Base-by-base conservation (phyloP, 2,113 vertebrate genomes). In the Myiozetetes cayanensis region DNA sequence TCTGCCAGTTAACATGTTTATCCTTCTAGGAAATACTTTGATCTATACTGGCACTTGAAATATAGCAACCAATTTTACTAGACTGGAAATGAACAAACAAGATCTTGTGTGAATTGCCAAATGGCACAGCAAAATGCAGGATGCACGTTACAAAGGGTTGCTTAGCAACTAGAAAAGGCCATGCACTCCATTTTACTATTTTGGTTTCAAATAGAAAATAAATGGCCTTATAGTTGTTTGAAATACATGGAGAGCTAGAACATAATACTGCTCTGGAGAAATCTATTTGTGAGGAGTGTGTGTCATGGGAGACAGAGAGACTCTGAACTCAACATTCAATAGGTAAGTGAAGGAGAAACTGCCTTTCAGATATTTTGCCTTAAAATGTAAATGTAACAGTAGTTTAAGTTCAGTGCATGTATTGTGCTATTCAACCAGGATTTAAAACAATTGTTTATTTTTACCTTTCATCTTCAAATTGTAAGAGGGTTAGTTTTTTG, bases 21-120 rank as follows among this genome's bases (percentile, higher is more conserved):
- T 96, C 93, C 95, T 97, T 96, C 96, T 96, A 97, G 96, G 94
- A 97, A 97, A 96, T 92, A 96, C 96, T 97, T 97, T 97, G 96
- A 96, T 96, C 93, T 96, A 79, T 68, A 92, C 89, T 96, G 96
- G 96, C 96, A 96, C 96, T 96, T 93, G 92, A 96, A 96, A 97
- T 96, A 95, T 72, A 95, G 96, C 90, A 96, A 95, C 96, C 94
- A 73, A 49, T 73, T 92, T 94, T 96, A 94, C 92, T 93, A 96
- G 96, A 94, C 96, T 97, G 94, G 90, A 97, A 96, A 97, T 94
- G 96, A 96, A 95, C 96, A 96, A 97, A 94, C 90, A 93, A 92
- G 90, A 87, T 90, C 88, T 84, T 96, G 80, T 87, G 70, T 61
- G 90, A 95, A 89, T 94, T 95, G 95, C 96, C 94, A 96, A 97